phyloP scores from a whole-genome alignment of 2,888 invertebrate species.

The Spodoptera exigua region DNA sequence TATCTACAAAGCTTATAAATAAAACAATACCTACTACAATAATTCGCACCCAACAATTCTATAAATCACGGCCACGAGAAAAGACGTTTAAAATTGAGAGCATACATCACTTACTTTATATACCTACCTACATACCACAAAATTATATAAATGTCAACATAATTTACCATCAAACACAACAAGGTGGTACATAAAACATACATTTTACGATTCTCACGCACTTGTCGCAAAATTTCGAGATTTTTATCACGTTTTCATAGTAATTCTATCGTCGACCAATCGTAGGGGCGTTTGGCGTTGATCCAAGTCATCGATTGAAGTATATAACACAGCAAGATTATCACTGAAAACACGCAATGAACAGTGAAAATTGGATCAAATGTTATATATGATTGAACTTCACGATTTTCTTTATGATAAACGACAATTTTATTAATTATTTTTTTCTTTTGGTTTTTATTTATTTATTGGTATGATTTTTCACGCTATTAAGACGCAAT shows the following conservation, averaged over 20 bases:
- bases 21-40: constrained; percentile 7
- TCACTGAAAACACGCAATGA: constrained; percentile 60
- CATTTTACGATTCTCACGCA: constrained; percentile 44
- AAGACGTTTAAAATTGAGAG: constrained; percentile 3
- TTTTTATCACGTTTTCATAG: constrained; percentile 43
- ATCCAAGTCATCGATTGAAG: constrained; percentile 64
- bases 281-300: constrained; percentile 62
- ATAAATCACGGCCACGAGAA: background rate
- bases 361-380: constrained; percentile 52
- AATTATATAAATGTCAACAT: constrained; percentile 42
- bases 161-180: constrained; percentile 47
- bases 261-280: constrained; percentile 54
- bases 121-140: constrained; percentile 45
- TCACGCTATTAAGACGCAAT: constrained; percentile 18
- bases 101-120: constrained; percentile 47
- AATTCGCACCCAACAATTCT: background rate
- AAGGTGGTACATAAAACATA: constrained; percentile 41
- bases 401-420: constrained; percentile 37
- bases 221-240: constrained; percentile 37
- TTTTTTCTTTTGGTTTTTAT: constrained; percentile 26
- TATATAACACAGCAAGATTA: constrained; percentile 66
- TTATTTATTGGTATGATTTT: constrained; percentile 32
- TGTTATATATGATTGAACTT: constrained; percentile 17
- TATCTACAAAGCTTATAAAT: background rate
- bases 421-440: constrained; percentile 28